Evolutionary conservation across 2,888 invertebrate species (phyloP), one percentile per base, ranked within the genome.

Genomic region (Lochmaea capreae): DNA sequence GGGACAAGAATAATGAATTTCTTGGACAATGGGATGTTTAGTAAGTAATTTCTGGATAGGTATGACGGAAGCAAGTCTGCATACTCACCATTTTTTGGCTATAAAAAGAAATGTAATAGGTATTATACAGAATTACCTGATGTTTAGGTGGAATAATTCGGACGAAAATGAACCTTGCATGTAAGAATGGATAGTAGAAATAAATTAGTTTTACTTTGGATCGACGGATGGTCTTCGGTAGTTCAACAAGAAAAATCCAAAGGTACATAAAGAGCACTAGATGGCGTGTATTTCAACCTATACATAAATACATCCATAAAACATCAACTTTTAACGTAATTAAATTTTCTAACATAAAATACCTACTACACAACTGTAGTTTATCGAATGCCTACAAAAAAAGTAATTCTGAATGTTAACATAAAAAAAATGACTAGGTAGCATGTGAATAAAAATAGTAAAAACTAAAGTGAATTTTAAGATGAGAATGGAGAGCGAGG

Each of bases 151-250:
- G 62, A 63, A 63, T 63, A 63, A 16, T 63, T 63, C 11, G 43
- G 43, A 5, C 18, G 43, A 43, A 62, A 63, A 43, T 18, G 43
- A 63, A 43, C 62, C 62, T 62, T 12, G 62, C 62, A 43, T 63
- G 62, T 43, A 43, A 43, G 61, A 61, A 61, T 61, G 61, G 61
- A 61, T 61, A 39, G 39, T 33, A 39, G 33, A 61, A 49, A 49
- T 61, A 61, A 61, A 61, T 61, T 61, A 42, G 61, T 61, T 61
- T 59, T 61, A 61, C 61, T 61, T 61, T 61, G 61, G 14, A 33
- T 58, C 33, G 9, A 39, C 33, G 18, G 58, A 58, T 26, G 58
- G 26, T 58, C 58, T 61, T 61, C 61, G 61, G 16, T 16, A 49
- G 49, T 49, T 61, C 39, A 33, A 16, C 61, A 61, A 42, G 61